These are phyloP conservation scores for Premnoplex brunnescens DNA, from an alignment of 2,797 vertebrate species.

Conservation along the genomic window DNA sequence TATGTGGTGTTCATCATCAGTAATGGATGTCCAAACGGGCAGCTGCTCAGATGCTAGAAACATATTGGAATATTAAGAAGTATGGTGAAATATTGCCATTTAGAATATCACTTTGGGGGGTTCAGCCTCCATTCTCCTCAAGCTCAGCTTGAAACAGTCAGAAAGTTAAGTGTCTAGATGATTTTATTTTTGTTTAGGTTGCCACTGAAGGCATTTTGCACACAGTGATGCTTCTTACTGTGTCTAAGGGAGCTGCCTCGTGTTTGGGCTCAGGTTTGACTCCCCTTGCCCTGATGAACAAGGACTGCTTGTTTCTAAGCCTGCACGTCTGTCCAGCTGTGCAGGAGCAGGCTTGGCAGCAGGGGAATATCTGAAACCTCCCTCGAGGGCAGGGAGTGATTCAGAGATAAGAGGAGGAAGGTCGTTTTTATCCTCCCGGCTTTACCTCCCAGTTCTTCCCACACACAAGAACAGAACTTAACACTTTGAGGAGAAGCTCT, in stretches of 20 bases:
- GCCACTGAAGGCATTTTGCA: background rate
- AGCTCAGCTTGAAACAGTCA: background rate
- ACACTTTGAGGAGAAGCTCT: background rate
- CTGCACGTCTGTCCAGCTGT: background rate
- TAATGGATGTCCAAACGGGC: background rate
- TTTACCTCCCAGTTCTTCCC: background rate
- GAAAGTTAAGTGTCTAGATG: background rate
- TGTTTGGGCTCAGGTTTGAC: background rate
- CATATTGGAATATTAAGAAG: background rate
- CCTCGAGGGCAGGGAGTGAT: background rate
- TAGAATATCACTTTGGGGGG: background rate
- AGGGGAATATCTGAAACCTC: background rate
- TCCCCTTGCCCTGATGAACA: background rate
- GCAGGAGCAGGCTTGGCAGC: background rate
- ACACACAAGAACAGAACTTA: background rate
- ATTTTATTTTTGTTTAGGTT: background rate
- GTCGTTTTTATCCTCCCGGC: background rate
- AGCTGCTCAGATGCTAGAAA: background rate
- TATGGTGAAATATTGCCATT: background rate
- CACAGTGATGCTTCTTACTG: rapidly evolving
- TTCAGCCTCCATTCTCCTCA: background rate
- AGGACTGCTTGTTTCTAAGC: background rate
- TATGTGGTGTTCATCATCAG: background rate
- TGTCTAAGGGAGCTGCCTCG: rapidly evolving
- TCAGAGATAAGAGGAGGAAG: background rate